phyloP scores from a whole-genome alignment of 2,888 invertebrate species.

The Podotricha telesiphe region DNA sequence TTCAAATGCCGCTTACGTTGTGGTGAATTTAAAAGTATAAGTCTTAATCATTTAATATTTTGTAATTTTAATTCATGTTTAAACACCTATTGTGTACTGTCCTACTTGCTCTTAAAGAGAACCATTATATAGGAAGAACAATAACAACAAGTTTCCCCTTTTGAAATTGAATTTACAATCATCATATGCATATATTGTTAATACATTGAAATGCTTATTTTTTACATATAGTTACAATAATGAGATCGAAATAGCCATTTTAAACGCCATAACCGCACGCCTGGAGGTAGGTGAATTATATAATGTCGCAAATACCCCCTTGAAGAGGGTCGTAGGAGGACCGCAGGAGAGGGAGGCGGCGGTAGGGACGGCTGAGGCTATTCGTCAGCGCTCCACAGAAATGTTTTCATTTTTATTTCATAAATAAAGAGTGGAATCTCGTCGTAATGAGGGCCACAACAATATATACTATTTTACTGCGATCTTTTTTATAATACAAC shows the following conservation, averaged over 20 bases:
- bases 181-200: not conserved
- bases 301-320: constrained; percentile 47
- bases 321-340: constrained; percentile 36
- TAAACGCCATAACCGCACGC: constrained; percentile 47
- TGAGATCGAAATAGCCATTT: constrained; percentile 37
- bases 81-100: no score
- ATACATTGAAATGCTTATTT: constrained; percentile 15
- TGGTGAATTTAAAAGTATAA: not conserved
- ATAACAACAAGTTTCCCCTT: no score
- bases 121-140: no score
- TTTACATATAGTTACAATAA: constrained; percentile 21
- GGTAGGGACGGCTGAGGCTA: constrained; percentile 44
- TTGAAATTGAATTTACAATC: no score
- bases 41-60: no score
- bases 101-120: no score
- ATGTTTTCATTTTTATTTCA: constrained; percentile 83
- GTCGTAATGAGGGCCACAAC: constrained; percentile 63
- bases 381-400: constrained; percentile 72
- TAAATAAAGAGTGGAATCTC: constrained; percentile 78
- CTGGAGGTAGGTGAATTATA: constrained; percentile 49
- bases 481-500: constrained; percentile 33
- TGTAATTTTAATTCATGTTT: no score
- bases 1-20: not conserved
- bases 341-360: constrained; percentile 33
- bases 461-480: constrained; percentile 40